These are phyloP conservation scores for Parotia lawesii DNA, from an alignment of 2,113 vertebrate species.

Conservation along the genomic window DNA sequence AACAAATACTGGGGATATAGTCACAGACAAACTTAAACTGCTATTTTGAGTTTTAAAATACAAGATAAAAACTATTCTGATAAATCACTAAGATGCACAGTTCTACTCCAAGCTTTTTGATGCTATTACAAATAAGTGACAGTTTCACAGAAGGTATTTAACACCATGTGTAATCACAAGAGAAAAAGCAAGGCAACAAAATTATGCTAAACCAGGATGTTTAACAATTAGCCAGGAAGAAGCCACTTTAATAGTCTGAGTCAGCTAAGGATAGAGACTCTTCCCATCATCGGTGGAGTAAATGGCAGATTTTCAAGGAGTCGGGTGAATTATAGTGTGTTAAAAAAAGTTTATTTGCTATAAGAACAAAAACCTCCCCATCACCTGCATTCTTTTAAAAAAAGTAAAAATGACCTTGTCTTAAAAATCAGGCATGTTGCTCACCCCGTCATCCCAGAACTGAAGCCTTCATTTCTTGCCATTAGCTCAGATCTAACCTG, in stretches of 20 bases:
- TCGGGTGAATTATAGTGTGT: background rate
- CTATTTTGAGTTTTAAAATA: background rate
- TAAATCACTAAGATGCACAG: background rate
- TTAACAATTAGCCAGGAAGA: background rate
- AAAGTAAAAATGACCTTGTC: background rate
- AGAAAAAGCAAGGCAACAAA: background rate
- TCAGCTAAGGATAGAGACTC: background rate
- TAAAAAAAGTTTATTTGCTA: background rate
- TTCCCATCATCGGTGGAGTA: background rate
- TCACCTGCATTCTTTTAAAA: background rate
- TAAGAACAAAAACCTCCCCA: background rate
- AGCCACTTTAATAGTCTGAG: background rate
- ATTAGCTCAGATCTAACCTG: background rate
- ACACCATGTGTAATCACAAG: background rate
- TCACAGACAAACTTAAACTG: background rate
- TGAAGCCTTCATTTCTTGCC: background rate
- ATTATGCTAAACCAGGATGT: background rate
- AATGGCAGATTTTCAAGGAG: background rate
- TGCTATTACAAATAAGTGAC: background rate
- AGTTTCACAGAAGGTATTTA: background rate
- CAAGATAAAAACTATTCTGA: background rate
- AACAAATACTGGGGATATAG: fast-evolving
- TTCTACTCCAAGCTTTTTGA: background rate
- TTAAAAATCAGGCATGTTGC: background rate
- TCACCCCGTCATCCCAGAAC: background rate